Conservation (phyloP, 2,797 vertebrate species). For the Protosalanx chinensis region DNA sequence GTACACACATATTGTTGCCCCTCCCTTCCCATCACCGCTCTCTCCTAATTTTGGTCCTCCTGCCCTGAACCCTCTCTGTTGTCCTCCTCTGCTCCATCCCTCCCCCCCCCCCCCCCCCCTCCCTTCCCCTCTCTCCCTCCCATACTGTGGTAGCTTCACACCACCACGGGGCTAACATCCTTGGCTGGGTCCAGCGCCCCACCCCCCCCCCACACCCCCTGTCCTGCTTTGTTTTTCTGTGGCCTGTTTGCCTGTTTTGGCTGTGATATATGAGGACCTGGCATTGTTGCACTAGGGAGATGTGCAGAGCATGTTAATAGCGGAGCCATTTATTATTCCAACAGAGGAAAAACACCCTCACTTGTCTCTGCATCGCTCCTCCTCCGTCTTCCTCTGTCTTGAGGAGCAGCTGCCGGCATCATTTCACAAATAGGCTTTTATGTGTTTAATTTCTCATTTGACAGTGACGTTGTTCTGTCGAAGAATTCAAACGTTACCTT, state of each 20-base stretch:
- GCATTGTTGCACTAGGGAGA: slow-evolving; percentile 50
- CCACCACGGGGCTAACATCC: slow-evolving; percentile 56
- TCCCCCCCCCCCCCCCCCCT: too few species aligned
- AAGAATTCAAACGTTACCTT: not conserved
- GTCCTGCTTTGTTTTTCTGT: slow-evolving; percentile 49
- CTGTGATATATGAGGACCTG: slow-evolving; percentile 64
- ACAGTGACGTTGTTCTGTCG: slow-evolving; percentile 16
- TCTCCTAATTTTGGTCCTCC: too few species aligned
- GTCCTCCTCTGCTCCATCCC: too few species aligned
- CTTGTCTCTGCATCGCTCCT: slow-evolving; percentile 33
- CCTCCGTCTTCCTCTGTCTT: slow-evolving; percentile 26
- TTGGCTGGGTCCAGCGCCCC: slow-evolving; percentile 41
- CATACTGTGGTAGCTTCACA: slow-evolving; percentile 52
- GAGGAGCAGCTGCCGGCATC: slow-evolving; percentile 44
- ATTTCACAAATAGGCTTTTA: slow-evolving; percentile 44
- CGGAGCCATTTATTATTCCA: slow-evolving; percentile 52
- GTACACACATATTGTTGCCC: too few species aligned
- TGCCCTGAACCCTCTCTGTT: too few species aligned
- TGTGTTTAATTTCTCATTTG: slow-evolving; percentile 33
- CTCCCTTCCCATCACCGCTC: too few species aligned
- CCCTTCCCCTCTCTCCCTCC: too few species aligned
- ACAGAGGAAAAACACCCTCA: slow-evolving; percentile 32
- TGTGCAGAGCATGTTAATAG: slow-evolving; percentile 63
- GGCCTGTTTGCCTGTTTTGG: slow-evolving; percentile 38
- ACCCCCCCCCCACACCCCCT: slow-evolving; percentile 43